Evolutionary conservation across 2,888 invertebrate genomes (phyloP).

Genomic region (Synergus itoensis): DNA sequence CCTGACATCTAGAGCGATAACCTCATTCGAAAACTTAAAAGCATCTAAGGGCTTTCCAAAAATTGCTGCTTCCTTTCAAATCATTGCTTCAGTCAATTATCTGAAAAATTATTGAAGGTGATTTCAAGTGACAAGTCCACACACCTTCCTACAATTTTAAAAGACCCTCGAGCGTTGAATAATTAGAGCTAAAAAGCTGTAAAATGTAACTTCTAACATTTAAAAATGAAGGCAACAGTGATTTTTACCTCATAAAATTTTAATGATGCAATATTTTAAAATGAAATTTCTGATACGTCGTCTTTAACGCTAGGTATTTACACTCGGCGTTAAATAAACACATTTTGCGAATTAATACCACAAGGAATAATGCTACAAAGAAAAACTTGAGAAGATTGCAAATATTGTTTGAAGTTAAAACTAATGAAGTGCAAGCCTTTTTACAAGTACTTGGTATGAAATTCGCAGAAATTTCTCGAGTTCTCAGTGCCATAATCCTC

Average conservation of each 20-base stretch:
- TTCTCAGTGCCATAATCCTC: conserved; percentile 44
- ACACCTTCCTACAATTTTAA: no score
- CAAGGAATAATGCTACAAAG: not conserved
- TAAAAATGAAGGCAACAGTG: not conserved
- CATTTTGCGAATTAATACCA: no score
- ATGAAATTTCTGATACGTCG: not conserved
- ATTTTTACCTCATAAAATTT: not conserved
- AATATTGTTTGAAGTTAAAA: not conserved
- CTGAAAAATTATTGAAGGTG: no score
- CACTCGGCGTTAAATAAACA: no score
- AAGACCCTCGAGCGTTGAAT: no score
- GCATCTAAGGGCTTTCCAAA: not conserved
- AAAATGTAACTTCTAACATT: not conserved
- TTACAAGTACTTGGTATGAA: not conserved
- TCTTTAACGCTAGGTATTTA: no score
- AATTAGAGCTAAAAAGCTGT: not conserved
- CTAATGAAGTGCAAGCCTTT: not conserved
- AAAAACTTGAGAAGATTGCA: not conserved
- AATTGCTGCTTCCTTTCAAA: not conserved
- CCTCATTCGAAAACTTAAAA: not conserved
- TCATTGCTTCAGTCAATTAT: not conserved
- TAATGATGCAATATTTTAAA: not conserved
- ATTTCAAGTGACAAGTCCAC: no score
- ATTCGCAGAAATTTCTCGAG: not conserved
- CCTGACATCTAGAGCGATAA: conserved; percentile 14